These are phyloP conservation scores for Poecilia velifera DNA, from an alignment of 2,797 vertebrate genomes.

Conservation along the genomic window DNA sequence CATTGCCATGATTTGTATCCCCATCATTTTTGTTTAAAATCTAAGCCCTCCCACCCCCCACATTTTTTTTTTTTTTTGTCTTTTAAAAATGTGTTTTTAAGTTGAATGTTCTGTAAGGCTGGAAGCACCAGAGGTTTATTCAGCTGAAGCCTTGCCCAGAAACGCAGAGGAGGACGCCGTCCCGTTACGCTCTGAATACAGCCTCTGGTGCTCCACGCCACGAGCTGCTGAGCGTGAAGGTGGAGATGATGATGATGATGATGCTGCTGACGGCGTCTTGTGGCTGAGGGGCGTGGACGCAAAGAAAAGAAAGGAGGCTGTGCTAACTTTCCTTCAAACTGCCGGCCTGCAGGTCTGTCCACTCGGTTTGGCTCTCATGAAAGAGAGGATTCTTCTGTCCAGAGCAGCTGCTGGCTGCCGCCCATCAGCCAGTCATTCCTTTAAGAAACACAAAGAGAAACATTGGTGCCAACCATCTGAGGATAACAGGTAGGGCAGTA, in stretches of 20 bases:
- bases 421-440: conserved; percentile 65
- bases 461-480: conserved; percentile 74
- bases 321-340: conserved; percentile 65
- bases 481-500: conserved; percentile 58
- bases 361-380: conserved; percentile 52
- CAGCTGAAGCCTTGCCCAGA: conserved; percentile 43
- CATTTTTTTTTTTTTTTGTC: conserved; percentile 28
- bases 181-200: conserved; percentile 59
- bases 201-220: conserved; percentile 66
- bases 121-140: conserved; percentile 58
- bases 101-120: conserved; percentile 69
- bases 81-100: conserved; percentile 63
- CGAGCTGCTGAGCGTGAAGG: conserved; percentile 63
- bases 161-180: conserved; percentile 41
- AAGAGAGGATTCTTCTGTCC: conserved; percentile 64
- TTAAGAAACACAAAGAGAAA: conserved; percentile 22
- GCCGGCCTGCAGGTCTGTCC: conserved; percentile 68
- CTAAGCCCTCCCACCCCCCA: conserved; percentile 25
- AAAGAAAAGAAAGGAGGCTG: conserved; percentile 65
- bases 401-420: conserved; percentile 56
- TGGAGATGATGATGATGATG: conserved; percentile 54
- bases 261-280: conserved; percentile 40
- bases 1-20: conserved; percentile 74
- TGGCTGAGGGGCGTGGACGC: conserved; percentile 62
- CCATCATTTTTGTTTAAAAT: conserved; percentile 68